phyloP scores from a whole-genome alignment of 2,888 invertebrate species.

The Octonoba sinensis region DNA sequence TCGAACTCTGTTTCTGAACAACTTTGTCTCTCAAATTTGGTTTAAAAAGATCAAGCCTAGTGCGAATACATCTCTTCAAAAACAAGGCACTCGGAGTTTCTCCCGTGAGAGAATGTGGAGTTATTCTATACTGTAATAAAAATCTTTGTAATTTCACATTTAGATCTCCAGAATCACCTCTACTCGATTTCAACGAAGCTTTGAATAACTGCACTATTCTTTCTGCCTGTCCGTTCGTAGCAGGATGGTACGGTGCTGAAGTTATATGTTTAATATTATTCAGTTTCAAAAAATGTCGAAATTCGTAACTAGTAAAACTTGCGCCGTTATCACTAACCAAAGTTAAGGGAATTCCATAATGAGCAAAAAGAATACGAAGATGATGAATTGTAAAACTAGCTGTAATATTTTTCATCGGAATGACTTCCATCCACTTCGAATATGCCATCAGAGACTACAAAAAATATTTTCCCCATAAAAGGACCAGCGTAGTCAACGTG shows the following conservation, averaged over 20 bases:
- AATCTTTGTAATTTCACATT: slow-evolving; percentile 37
- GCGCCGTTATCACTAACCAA: slow-evolving; percentile 39
- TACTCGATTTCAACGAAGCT: slow-evolving; percentile 34
- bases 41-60: too few species aligned
- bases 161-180: slow-evolving; percentile 34
- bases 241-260: slow-evolving; percentile 31
- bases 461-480: slow-evolving; percentile 40
- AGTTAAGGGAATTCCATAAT: slow-evolving; percentile 34
- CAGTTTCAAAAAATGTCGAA: slow-evolving; percentile 42
- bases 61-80: too few species aligned
- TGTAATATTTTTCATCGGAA: slow-evolving; percentile 31
- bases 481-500: slow-evolving; percentile 45
- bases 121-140: too few species aligned
- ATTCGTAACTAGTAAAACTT: slow-evolving; percentile 45
- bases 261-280: slow-evolving; percentile 38
- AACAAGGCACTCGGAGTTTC: too few species aligned
- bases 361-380: slow-evolving; percentile 29
- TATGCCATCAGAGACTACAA: slow-evolving; percentile 32
- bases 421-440: slow-evolving; percentile 42
- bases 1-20: slow-evolving; percentile 47
- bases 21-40: too few species aligned
- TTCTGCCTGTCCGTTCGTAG: slow-evolving; percentile 35
- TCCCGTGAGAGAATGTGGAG: too few species aligned
- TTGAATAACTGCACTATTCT: slow-evolving; percentile 32
- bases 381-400: slow-evolving; percentile 28